Base-by-base conservation (phyloP, 2,113 vertebrate genomes). In the Lophura nycthemera region DNA sequence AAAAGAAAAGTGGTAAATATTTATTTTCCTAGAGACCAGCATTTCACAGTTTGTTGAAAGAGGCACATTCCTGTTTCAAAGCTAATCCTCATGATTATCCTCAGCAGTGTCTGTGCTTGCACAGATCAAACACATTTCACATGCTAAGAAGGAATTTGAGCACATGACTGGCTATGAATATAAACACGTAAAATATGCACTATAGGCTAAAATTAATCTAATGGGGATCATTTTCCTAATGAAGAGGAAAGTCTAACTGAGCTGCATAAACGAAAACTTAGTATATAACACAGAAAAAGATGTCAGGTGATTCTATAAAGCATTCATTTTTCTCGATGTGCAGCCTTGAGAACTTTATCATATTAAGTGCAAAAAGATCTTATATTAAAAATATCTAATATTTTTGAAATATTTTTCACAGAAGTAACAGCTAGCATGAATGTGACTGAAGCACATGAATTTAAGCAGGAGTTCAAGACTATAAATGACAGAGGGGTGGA, bases 121-220 rank as follows among this genome's bases (percentile, higher is more conserved):
- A 93, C 60, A 73, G 88, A 90, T 91, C 83, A 94, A 93, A 91
- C 20, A 48, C 56, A 72, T 79, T 90, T 92, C 88, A 77, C 77
- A 25, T 84, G 56, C 47, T 79, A 86, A 63, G 59, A 75, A 84
- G 32, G 74, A 83, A 96, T 88, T 30, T 14, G 60, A 93, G 72
- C 80, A 60, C 65, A 67, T 43, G 42, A 77, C 69, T 88, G 52
- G 18, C 80, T 84, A 64, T 65, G 43, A 95, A 94, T 83, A 72
- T 48, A 96, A 91, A 90, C 25, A 69, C 36, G 61, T 72, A 65
- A 91, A 86, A 90, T 86, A 90, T 59, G 72, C 52, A 69, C 57
- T 75, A 40, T 12, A 57, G 13, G 30, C 57, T 95, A 91, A 94
- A 92, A 88, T 48, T 80, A 64, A 78, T 77, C 52, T 65, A 91